Base-by-base conservation (phyloP, 2,797 vertebrate species). In the Sebastes minor region DNA sequence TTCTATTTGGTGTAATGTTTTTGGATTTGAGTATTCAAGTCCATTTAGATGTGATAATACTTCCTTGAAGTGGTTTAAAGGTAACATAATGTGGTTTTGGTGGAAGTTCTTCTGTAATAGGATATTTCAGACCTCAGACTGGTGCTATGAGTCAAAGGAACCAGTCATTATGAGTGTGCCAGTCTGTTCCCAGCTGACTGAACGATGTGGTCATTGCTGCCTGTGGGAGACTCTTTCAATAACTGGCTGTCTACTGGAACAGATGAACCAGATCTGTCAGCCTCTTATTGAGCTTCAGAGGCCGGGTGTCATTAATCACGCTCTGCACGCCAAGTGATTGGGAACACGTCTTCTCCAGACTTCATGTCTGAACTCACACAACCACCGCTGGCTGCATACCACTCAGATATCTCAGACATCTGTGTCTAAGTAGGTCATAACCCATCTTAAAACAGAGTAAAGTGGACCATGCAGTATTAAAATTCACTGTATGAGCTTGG, bases 381-480 rank as follows among this genome's bases (percentile, higher is more conserved):
- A 32, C 22, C 42, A 62, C 22, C 6, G 2, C 22, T 49, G 35
- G 60, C 72, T 72, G 73, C 81, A 89, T 81, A 86, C 71, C 81
- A 59, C 30, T 72, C 66, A 9, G 57, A 82, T 73, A 57, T 80
- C 52, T 79, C n/a, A 78, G 61, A 77, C 78, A 71, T 71, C 35
- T 75, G 55, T 46, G 60, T 74, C 46, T 72, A 85, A 86, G 67
- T 83, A 84, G 66, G 76, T 91, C 82, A 86, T 33, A 74, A 67
- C 30, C 33, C 33, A 55, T 78, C 38, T 59, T 25, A 63, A 79
- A 78, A 67, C 35, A 74, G 8, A 52, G 16, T 6, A 60, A 81
- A 64, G 49, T 28, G 57, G 6, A 28, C 52, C 35, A 23, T 12
- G 6, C 16, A 52, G 18, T 55, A 57, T 56, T 85, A 20, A 61